Base-by-base conservation (phyloP, 1,140 invertebrate species). In the Sitophilus oryzae region DNA sequence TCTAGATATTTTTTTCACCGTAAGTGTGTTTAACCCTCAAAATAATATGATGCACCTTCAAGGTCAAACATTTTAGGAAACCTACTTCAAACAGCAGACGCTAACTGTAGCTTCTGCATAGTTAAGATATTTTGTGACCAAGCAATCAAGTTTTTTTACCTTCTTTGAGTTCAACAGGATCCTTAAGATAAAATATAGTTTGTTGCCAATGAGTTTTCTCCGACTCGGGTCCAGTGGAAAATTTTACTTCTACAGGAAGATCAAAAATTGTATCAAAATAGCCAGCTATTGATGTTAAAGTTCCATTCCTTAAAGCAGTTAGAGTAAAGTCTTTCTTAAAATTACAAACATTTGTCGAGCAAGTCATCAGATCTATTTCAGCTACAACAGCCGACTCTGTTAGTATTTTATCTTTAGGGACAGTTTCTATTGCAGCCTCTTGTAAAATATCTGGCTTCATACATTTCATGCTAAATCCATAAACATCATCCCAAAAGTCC, bases 191-290 rank as follows among this genome's bases (percentile, higher is more conserved):
- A 65, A 93, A 84, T 4, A 94, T 82, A 1, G 93, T 96, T 76
- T 98, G 96, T 68, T 97, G 96, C 96, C 96, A 98, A 76, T 98
- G 95, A 14, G 96, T 99, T 56, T 79, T 77, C 67, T 79, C 82
- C 66, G 73, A 76, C 59, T 73, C 76, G 59, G 86, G 93, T 49
- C 85, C 86, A 63, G 90, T 93, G 41, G 82, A 83, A 59, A 93
- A 81, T 21, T 76, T 72, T 11, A 83, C 73, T 19, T 77, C 70
- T 63, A 79, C 77, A 1, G 84, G 81, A 45, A 91, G 68, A 60
- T 91, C 86, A 70, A 93, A 93, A 62, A 83, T 84, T n/a, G 85
- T 85, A 73, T 93, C 89, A 75, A 98, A 98, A 77, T 92, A 98
- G 11, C 91, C 93, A 47, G 92, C 86, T 46, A 98, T 79, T 8